These are phyloP conservation scores for human (Homo sapiens) DNA, from an alignment of 2,113 vertebrate genomes.

Conservation along the genomic window DNA sequence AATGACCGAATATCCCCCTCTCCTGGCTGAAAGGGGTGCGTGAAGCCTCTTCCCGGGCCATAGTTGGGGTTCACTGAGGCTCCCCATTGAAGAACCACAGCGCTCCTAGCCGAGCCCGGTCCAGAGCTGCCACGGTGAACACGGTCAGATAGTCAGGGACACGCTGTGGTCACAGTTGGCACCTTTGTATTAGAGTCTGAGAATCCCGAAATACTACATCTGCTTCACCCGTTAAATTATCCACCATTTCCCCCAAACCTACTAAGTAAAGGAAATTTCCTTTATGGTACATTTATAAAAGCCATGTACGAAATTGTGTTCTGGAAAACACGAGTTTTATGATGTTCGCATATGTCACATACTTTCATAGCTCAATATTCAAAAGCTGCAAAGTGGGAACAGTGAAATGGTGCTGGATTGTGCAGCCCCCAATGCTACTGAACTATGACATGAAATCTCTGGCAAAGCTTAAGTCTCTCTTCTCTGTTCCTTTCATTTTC, in stretches of 20 bases:
- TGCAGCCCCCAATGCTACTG: rapidly evolving
- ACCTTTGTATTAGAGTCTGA: rapidly evolving
- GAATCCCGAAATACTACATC: rapidly evolving
- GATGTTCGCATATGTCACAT: not conserved
- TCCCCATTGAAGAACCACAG: rapidly evolving
- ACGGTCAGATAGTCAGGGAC: rapidly evolving
- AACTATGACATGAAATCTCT: not conserved
- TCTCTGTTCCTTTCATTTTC: not conserved
- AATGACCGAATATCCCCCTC: not conserved
- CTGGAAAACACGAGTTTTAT: not conserved
- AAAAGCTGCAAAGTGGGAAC: not conserved
- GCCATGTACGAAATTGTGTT: not conserved
- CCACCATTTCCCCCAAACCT: not conserved
- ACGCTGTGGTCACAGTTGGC: rapidly evolving
- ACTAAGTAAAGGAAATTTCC: rapidly evolving
- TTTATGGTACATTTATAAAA: rapidly evolving
- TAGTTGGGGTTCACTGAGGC: rapidly evolving
- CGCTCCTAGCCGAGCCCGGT: rapidly evolving
- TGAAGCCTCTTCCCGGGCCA: rapidly evolving
- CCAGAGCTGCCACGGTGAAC: rapidly evolving
- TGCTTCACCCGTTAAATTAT: not conserved
- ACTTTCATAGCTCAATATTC: not conserved
- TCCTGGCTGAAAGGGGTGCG: not conserved
- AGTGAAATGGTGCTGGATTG: rapidly evolving
- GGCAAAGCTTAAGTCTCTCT: not conserved